Evolutionary conservation across 2,797 vertebrate genomes (phyloP), one percentile per base, ranked within the genome.

Genomic region (Sebastes iracundus): DNA sequence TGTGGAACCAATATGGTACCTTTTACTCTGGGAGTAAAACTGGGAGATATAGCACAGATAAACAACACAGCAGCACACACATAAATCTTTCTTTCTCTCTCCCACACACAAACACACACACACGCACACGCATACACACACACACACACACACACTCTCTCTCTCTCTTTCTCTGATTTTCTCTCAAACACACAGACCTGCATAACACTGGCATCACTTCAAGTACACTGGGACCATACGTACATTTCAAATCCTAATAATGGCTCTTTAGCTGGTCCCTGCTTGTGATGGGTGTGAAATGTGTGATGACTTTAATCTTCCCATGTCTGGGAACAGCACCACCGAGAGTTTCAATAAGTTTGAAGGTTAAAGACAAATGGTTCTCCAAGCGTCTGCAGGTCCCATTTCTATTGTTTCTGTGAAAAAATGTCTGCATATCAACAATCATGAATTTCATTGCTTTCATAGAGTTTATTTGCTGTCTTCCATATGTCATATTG

Each of bases 11-110:
- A 76, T 86, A 66, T 69, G 35, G 16, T 67, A 74, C 18, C 20
- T 65, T 87, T 88, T 84, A 89, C 82, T 89, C 61, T 86, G 70
- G 32, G 79, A 87, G 87, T 90, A 85, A 88, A 88, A 77, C 59
- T 81, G 55, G 46, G 74, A 78, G 65, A 67, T 60, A 73, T 42
- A 79, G 86, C 72, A 90, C 80, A 86, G 18, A 79, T 61, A 46
- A 80, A 80, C 55, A 72, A 81, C 53, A 80, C 42, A 75, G 42
- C 68, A 80, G 42, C 68, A 80, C 62, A 55, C 35, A 66, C n/a
- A 20, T 20, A 46, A 18, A 30, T 65, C 18, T 65, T 35, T 72
- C 11, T 10, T 68, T 52, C 60, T 23, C 16, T 66, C 28, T 55
- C 4, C 38, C 33, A 62, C 59, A 77, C 49, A 75, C 35, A 38